phyloP scores from a whole-genome alignment of 2,113 vertebrate genomes.

The Bujurquina vittata region DNA sequence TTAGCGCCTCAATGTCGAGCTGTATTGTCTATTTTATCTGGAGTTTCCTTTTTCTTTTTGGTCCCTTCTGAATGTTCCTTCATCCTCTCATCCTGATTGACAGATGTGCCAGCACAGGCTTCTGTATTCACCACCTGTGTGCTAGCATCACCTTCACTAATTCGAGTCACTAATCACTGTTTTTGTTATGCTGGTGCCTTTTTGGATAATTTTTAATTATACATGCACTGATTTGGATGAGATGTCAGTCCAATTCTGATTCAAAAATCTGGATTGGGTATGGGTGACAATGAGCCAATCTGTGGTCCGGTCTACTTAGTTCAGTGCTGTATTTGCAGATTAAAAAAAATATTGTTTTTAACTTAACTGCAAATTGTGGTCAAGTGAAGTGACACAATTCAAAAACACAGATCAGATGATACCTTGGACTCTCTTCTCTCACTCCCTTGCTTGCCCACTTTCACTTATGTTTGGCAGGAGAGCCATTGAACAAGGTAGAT shows the following conservation, averaged over 20 bases:
- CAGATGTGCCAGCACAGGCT: neutral
- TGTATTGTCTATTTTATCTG: neutral
- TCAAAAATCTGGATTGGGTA: neutral
- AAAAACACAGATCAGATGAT: neutral
- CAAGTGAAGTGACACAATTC: neutral
- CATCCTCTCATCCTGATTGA: neutral
- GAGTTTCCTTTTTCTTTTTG: neutral
- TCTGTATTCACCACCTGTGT: neutral
- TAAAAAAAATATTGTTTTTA: neutral
- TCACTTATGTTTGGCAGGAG: neutral
- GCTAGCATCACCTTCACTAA: neutral
- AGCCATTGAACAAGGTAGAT: rapidly evolving
- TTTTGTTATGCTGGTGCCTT: neutral
- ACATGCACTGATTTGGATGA: too few relatives aligned
- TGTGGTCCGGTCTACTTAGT: neutral
- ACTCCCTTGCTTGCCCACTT: neutral
- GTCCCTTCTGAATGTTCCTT: neutral
- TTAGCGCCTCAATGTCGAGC: neutral
- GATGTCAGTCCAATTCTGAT: neutral
- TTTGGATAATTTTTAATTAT: neutral
- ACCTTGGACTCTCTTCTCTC: neutral
- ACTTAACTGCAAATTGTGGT: neutral
- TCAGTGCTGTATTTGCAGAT: neutral
- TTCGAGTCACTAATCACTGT: neutral
- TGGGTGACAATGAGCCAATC: too few relatives aligned